Evolutionary conservation across 2,797 vertebrate genomes (phyloP).

Genomic region (Lutjanus campechanus): DNA sequence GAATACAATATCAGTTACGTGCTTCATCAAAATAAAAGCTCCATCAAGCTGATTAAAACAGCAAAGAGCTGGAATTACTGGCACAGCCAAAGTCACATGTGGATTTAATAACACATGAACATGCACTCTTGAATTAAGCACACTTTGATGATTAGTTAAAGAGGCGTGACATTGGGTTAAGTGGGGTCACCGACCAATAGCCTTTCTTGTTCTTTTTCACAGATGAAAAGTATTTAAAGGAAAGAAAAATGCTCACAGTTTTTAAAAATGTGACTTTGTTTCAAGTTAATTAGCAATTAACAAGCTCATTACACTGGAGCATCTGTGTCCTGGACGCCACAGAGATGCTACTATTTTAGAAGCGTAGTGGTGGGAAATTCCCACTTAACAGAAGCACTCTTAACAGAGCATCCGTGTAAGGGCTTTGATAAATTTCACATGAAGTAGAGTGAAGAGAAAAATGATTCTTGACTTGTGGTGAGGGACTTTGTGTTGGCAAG

Average conservation of each 20-base stretch:
- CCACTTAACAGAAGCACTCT: background rate
- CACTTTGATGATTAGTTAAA: conserved; percentile 10
- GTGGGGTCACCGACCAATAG: background rate
- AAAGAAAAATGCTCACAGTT: conserved; percentile 1
- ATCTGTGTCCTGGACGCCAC: background rate
- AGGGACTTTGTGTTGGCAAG: background rate
- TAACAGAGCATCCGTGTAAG: background rate
- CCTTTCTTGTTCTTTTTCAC: conserved; percentile 16
- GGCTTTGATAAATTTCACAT: conserved; percentile 23
- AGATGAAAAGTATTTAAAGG: conserved; percentile 17
- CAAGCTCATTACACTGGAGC: conserved; percentile 23
- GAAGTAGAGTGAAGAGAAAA: conserved; percentile 15
- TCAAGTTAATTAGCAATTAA: conserved; percentile 33
- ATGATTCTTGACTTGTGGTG: conserved; percentile 1
- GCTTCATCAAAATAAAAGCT: conserved; percentile 62
- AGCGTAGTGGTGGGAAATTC: background rate
- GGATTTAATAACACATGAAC: conserved; percentile 15
- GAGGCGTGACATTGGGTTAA: background rate
- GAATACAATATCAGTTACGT: conserved; percentile 43
- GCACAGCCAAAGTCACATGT: background rate
- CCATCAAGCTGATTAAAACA: conserved; percentile 62
- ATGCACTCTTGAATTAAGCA: conserved; percentile 15
- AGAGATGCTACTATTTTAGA: conserved; percentile 6
- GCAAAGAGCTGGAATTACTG: conserved; percentile 27
- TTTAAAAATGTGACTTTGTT: background rate